Evolutionary conservation across 2,797 vertebrate species (phyloP).

Genomic region (Hapalemur alaotrensis): DNA sequence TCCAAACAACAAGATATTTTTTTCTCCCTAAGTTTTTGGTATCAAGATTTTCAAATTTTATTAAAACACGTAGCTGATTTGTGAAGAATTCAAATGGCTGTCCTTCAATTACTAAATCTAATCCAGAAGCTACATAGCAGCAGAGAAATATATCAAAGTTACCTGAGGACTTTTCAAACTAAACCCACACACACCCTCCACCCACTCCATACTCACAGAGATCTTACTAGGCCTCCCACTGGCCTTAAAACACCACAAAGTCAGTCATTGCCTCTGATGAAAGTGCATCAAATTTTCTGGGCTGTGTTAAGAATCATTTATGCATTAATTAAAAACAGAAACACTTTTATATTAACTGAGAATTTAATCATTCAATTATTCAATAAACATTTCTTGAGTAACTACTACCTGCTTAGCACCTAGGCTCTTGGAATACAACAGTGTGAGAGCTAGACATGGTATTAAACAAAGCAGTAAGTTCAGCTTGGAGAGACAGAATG

Average conservation of each 20-base stretch:
- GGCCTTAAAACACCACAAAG: background rate
- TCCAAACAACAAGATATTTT: background rate
- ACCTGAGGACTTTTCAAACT: background rate
- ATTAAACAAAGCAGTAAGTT: background rate
- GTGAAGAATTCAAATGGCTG: background rate
- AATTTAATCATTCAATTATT: background rate
- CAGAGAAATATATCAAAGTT: background rate
- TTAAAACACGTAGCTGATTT: background rate
- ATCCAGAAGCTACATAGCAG: background rate
- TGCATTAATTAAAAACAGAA: background rate
- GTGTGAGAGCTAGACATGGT: background rate
- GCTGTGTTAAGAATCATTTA: background rate
- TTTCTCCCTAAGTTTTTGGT: background rate
- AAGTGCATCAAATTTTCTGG: background rate
- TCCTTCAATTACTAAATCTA: background rate
- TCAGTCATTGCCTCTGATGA: background rate
- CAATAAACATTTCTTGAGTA: background rate
- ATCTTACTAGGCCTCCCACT: background rate
- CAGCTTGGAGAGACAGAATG: background rate
- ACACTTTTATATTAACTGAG: background rate
- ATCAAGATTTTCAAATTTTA: background rate
- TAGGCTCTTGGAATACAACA: background rate
- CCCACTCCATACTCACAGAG: background rate
- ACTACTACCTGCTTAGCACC: background rate
- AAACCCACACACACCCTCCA: background rate